These are phyloP conservation scores for Neuroterus valhalla DNA, from an alignment of 1,140 invertebrate species.

Conservation along the genomic window DNA sequence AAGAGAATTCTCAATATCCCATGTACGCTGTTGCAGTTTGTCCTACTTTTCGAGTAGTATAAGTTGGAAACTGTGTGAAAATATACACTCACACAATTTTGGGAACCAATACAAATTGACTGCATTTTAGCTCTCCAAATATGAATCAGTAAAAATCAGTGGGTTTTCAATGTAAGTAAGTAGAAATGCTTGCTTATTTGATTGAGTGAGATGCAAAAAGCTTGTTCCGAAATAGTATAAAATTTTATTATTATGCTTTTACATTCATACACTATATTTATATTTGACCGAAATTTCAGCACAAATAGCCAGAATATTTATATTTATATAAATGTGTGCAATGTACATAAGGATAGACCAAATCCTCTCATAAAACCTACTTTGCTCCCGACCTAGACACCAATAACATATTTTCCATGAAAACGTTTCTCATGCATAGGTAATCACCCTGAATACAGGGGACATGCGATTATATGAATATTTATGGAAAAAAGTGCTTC, in stretches of 20 bases:
- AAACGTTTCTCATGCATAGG: not conserved
- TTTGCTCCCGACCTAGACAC: not conserved
- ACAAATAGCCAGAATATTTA: not conserved
- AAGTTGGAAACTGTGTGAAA: conserved; percentile 35
- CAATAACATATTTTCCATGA: conserved; percentile 31
- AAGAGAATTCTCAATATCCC: conserved; percentile 9
- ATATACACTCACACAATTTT: conserved; percentile 16
- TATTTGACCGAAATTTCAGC: not conserved
- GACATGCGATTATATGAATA: not conserved
- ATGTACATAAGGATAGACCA: not conserved
- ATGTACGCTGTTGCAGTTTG: conserved; percentile 24
- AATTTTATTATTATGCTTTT: too few species aligned
- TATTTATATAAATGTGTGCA: not conserved
- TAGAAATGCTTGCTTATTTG: too few species aligned
- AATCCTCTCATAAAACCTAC: not conserved
- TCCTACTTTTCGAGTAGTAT: conserved; percentile 10
- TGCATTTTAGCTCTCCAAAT: not conserved
- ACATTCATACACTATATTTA: not conserved
- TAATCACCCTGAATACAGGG: not conserved
- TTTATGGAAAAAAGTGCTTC: not conserved
- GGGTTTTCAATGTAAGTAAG: too few species aligned
- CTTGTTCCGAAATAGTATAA: not conserved
- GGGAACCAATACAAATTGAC: not conserved
- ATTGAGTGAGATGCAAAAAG: not conserved
- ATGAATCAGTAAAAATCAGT: too few species aligned